Evolutionary conservation across 1,140 invertebrate species (phyloP).

Genomic region (Caenorhabditis briggsae): DNA sequence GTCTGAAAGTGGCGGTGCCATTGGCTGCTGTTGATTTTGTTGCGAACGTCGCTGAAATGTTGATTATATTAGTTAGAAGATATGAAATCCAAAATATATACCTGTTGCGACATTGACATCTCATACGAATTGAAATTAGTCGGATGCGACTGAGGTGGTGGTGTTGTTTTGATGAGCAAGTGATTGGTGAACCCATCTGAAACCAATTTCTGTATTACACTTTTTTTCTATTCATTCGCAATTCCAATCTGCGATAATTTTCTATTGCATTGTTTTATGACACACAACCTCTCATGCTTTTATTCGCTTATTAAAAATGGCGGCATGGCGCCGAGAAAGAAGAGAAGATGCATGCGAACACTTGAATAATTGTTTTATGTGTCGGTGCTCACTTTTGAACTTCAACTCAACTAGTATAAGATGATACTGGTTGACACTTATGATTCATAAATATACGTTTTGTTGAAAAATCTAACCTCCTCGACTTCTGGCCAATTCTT

Average conservation of each 20-base stretch:
- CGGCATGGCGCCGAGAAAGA: constrained; percentile 4
- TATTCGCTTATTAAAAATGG: constrained; percentile 18
- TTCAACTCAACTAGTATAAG: background rate
- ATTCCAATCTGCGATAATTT: background rate
- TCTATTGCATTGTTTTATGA: background rate
- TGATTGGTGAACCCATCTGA: constrained; percentile 38
- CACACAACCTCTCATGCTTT: constrained; percentile 6
- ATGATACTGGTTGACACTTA: constrained; percentile 9
- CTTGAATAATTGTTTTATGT: constrained; percentile 50
- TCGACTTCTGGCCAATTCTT: constrained; percentile 37
- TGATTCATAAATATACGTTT: too few relatives aligned
- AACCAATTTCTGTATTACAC: background rate
- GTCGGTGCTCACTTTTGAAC: constrained; percentile 51
- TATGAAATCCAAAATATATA: background rate
- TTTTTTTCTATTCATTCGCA: background rate
- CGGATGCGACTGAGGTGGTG: constrained; percentile 20
- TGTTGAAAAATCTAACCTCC: background rate
- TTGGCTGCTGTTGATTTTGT: constrained; percentile 48
- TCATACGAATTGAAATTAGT: constrained; percentile 57
- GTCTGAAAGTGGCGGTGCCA: constrained; percentile 37
- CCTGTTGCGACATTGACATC: constrained; percentile 61
- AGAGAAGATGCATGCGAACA: background rate
- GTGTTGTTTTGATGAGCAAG: constrained; percentile 34
- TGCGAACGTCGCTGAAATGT: constrained; percentile 43
- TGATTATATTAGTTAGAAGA: background rate